phyloP scores from a whole-genome alignment of 2,888 invertebrate species.

The Sceliomorpha sp. region DNA sequence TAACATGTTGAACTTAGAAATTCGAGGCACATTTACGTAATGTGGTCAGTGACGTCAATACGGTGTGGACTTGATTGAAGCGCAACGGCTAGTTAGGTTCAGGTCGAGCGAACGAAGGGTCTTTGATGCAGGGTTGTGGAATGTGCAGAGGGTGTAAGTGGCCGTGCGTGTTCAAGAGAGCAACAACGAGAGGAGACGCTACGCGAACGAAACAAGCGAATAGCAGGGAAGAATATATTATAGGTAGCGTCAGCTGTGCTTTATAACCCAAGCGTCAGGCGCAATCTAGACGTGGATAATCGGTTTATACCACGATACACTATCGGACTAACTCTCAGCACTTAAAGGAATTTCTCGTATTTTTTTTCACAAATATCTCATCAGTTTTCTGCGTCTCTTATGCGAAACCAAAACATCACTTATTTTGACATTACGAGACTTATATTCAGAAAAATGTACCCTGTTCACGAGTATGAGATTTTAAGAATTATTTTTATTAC shows the following conservation, averaged over 20 bases:
- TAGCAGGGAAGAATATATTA: conserved; percentile 69
- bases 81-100: conserved; percentile 63
- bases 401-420: conserved; percentile 5
- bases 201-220: conserved; percentile 35
- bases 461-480: too few species aligned
- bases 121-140: conserved; percentile 18
- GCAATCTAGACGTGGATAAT: conserved; percentile 67
- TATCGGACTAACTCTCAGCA: conserved; percentile 62
- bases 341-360: conserved; percentile 40
- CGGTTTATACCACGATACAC: conserved; percentile 69
- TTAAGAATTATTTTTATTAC: too few species aligned
- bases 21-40: too few species aligned
- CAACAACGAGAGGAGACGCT: conserved; percentile 21
- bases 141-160: conserved; percentile 58
- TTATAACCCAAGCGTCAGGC: conserved; percentile 72
- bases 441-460: too few species aligned
- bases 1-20: too few species aligned
- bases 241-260: conserved; percentile 75
- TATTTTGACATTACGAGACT: conserved; percentile 4
- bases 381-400: conserved; percentile 17
- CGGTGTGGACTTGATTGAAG: conserved; percentile 21
- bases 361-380: conserved; percentile 20
- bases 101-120: conserved; percentile 38
- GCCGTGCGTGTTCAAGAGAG: conserved; percentile 57
- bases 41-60: not conserved